These are phyloP conservation scores for Cetonia aurata DNA, from an alignment of 2,888 invertebrate genomes.

Conservation along the genomic window DNA sequence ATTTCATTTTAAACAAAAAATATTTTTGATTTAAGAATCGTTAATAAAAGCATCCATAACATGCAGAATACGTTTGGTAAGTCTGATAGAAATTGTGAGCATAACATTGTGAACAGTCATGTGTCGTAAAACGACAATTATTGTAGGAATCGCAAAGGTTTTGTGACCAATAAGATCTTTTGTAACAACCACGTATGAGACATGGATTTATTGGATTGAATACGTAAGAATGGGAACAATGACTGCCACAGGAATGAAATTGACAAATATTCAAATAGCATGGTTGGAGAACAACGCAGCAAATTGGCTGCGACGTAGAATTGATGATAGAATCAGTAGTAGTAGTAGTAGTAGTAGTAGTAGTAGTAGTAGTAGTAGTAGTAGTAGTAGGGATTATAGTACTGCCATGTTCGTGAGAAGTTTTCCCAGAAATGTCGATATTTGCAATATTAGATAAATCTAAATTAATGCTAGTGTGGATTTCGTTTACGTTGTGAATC, in stretches of 20 bases:
- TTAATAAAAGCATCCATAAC: constrained; percentile 51
- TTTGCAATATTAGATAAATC: neutral
- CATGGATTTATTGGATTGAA: constrained; percentile 48
- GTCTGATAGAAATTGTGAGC: constrained; percentile 48
- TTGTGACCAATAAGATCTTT: constrained; percentile 41
- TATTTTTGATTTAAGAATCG: too few relatives aligned
- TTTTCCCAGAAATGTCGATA: constrained; percentile 4
- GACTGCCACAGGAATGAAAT: constrained; percentile 23
- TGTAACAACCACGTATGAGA: constrained; percentile 45
- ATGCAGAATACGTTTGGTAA: constrained; percentile 46
- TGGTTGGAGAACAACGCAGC: constrained; percentile 33
- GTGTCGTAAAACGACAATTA: constrained; percentile 21
- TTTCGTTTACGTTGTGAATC: constrained; percentile 43
- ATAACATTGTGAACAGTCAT: constrained; percentile 49
- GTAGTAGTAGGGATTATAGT: neutral
- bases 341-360: too few relatives aligned
- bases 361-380: too few relatives aligned
- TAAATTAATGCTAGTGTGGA: constrained; percentile 47
- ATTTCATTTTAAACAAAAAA: neutral
- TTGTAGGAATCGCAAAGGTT: constrained; percentile 30
- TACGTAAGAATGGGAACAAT: constrained; percentile 39
- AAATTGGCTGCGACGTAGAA: constrained; percentile 25
- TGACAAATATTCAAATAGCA: constrained; percentile 41
- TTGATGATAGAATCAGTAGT: too few relatives aligned
- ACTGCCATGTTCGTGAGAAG: neutral